A percentile compares a stretch with the other conserved stretches of the same genome.
phyloP scores from a whole-genome alignment of 1,140 invertebrate species.

The Trinorchestia longiramus region DNA sequence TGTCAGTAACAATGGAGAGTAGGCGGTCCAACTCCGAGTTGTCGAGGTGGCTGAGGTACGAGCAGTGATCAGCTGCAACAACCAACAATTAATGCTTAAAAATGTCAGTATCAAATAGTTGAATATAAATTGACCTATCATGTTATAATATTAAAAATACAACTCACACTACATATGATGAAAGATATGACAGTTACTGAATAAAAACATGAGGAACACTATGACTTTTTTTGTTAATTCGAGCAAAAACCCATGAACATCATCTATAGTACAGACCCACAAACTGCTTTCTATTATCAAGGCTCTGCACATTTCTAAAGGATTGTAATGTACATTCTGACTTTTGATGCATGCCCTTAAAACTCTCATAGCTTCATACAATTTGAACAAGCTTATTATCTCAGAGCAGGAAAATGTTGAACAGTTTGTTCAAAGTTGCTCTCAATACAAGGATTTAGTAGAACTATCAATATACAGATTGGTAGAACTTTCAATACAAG shows the following conservation, averaged over 20 bases:
- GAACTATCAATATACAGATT: too few relatives aligned
- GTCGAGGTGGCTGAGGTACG: slow-evolving; percentile 33
- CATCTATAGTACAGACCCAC: not conserved
- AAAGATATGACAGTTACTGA: not conserved
- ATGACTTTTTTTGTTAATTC: not conserved
- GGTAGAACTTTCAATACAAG: too few relatives aligned
- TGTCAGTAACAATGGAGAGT: slow-evolving; percentile 55
- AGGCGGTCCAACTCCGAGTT: slow-evolving; percentile 53
- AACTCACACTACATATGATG: not conserved
- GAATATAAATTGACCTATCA: not conserved
- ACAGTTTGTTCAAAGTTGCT: too few relatives aligned
- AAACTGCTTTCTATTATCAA: not conserved
- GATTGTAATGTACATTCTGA: too few relatives aligned
- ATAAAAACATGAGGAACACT: not conserved
- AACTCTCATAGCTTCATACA: too few relatives aligned
- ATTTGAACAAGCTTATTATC: too few relatives aligned
- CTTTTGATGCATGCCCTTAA: too few relatives aligned
- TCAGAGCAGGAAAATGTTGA: too few relatives aligned
- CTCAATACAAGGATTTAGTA: too few relatives aligned
- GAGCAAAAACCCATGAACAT: not conserved
- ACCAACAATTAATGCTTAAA: not conserved
- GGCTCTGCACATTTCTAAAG: too few relatives aligned
- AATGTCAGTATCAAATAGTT: not conserved
- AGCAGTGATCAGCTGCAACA: slow-evolving; percentile 47
- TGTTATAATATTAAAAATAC: not conserved